Evolutionary conservation across 2,888 invertebrate species (phyloP).

Genomic region (Phyllotreta cruciferae): DNA sequence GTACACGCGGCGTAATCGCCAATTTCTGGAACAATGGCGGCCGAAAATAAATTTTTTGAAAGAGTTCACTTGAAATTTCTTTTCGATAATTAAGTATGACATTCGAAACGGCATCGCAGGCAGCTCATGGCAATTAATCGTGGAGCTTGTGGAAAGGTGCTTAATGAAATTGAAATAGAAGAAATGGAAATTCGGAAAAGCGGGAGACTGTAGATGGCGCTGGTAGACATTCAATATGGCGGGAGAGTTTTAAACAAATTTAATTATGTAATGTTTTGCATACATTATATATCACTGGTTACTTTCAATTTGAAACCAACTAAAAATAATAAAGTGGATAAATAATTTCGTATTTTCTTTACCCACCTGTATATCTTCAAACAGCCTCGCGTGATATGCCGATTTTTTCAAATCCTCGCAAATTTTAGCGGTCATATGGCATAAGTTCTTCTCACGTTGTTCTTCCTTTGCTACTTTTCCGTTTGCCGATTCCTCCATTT

Average conservation of each 20-base stretch:
- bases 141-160: background rate
- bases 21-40: conserved; percentile 67
- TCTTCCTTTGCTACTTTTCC: conserved; percentile 51
- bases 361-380: conserved; percentile 78
- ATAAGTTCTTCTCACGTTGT: conserved; percentile 68
- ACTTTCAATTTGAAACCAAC: too few relatives aligned
- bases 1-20: conserved; percentile 77
- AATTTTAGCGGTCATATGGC: conserved; percentile 78
- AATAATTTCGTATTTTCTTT: background rate
- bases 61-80: conserved; percentile 10
- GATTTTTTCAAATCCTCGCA: conserved; percentile 81
- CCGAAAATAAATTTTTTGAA: background rate
- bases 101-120: too few relatives aligned
- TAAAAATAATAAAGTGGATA: background rate
- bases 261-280: too few relatives aligned
- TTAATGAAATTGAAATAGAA: too few relatives aligned
- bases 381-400: conserved; percentile 78
- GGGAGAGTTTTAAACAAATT: too few relatives aligned
- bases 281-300: too few relatives aligned
- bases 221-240: too few relatives aligned
- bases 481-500: too few relatives aligned
- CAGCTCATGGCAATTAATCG: conserved; percentile 1
- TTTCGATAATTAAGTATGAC: background rate
- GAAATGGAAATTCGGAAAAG: too few relatives aligned
- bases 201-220: too few relatives aligned